Conservation (phyloP, 2,888 invertebrate genomes). For the Actias luna region DNA sequence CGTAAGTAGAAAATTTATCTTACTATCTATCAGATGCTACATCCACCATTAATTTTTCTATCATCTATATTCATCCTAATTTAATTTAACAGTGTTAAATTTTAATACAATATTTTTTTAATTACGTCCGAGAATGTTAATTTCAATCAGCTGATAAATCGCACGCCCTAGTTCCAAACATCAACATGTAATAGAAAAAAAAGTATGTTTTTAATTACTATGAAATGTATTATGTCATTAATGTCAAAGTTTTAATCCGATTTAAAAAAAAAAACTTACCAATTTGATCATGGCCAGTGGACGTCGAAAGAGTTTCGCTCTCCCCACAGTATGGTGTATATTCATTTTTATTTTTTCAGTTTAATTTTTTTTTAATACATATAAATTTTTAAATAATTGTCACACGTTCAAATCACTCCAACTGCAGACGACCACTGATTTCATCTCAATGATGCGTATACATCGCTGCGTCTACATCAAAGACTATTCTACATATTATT, state of each 20-base stretch:
- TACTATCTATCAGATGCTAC: background rate
- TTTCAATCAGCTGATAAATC: constrained; percentile 63
- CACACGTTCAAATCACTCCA: constrained; percentile 56
- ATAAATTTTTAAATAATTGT: constrained; percentile 33
- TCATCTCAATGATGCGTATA: constrained; percentile 52
- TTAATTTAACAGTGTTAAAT: background rate
- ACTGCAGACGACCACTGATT: constrained; percentile 50
- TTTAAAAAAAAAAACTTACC: constrained; percentile 48
- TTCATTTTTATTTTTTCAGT: constrained; percentile 49
- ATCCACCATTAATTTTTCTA: constrained; percentile 17
- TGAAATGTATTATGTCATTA: background rate
- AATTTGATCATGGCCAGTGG: constrained; percentile 53
- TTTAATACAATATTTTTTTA: background rate
- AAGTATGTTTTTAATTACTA: background rate
- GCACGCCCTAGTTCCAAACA: constrained; percentile 33
- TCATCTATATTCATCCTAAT: constrained; percentile 21
- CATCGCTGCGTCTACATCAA: constrained; percentile 40
- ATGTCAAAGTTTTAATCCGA: constrained; percentile 44
- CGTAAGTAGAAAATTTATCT: constrained; percentile 53
- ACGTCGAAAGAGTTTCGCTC: constrained; percentile 48
- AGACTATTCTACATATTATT: constrained; percentile 39
- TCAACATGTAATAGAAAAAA: constrained; percentile 2
- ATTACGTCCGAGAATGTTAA: constrained; percentile 19
- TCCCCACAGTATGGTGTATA: constrained; percentile 59
- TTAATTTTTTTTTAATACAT: constrained; percentile 25